Conservation (phyloP, 2,888 invertebrate genomes). For the Tetheella fluctuosa region DNA sequence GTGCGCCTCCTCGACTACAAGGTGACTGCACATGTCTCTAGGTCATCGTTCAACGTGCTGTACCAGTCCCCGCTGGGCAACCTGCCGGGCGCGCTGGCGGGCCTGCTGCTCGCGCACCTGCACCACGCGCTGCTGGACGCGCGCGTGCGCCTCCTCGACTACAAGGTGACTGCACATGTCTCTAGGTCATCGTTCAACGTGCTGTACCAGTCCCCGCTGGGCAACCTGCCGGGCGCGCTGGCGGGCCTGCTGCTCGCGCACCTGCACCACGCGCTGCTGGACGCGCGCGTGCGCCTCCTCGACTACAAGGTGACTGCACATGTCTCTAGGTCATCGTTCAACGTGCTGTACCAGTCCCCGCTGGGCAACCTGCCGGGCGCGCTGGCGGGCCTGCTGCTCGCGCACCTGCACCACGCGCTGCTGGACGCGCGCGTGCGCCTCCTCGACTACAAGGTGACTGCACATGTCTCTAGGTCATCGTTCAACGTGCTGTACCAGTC, state of each 20-base stretch:
- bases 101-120: conserved; percentile 67
- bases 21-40: conserved; percentile 44
- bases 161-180: conserved; percentile 5
- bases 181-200: too few relatives aligned
- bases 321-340: too few relatives aligned
- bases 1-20: conserved; percentile 45
- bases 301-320: conserved; percentile 47
- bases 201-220: conserved; percentile 42
- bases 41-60: too few relatives aligned
- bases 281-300: conserved; percentile 36
- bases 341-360: conserved; percentile 29
- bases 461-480: too few relatives aligned
- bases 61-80: conserved; percentile 57
- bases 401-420: conserved; percentile 61
- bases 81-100: conserved; percentile 69
- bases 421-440: conserved; percentile 40
- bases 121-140: too few relatives aligned
- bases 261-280: conserved; percentile 55
- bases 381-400: conserved; percentile 70
- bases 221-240: conserved; percentile 72
- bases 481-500: neutral
- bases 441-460: conserved; percentile 47
- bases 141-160: neutral
- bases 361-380: conserved; percentile 73
- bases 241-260: conserved; percentile 72